Base-by-base conservation (phyloP, 2,797 vertebrate species). In the Tragopan temminckii region DNA sequence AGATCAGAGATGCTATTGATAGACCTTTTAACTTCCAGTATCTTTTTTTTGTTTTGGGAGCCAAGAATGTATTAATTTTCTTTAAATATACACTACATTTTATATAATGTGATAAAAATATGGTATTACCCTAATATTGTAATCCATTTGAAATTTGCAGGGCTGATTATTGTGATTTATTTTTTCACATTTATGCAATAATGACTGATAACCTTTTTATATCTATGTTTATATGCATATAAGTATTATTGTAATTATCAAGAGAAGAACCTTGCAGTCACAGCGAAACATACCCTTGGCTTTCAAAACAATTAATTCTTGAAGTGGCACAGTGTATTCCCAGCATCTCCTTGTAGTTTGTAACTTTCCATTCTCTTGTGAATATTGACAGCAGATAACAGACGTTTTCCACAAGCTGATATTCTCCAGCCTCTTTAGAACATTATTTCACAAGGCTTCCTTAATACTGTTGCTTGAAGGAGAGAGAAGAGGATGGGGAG, bases 41-140 rank as follows among this genome's bases (percentile, higher is more conserved):
- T 11, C 5, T 7, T 42, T 66, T 42, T 66, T 88, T 91, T 92
- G 84, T 83, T 92, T 94, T 52, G 83, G 42, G 83, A 94, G 86
- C 88, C 90, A 84, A 81, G 55, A 50, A 25, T 13, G 15, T 48
- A 46, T 8, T 48, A 0, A 1, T 33, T 75, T 68, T 42, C 35
- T 59, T 68, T 69, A 52, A 77, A 64, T 17, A 38, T 8, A 74
- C n/a, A 36, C 81, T 72, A 24, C 1, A 21, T 86, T 85, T 72
- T 83, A 78, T 68, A 38, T 66, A 68, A 85, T 55, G 7, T 42
- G 61, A 45, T 64, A 67, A 64, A 77, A 85, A 40, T 43, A 40
- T 6, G 8, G 0, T 71, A 40, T 82, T 80, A 31, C 4, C 33
- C 23, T 71, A 29, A 11, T 52, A 20, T 67, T 84, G 70, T 16